Evolutionary conservation across 1,140 invertebrate species (phyloP).

Genomic region (Drosophila hydei): DNA sequence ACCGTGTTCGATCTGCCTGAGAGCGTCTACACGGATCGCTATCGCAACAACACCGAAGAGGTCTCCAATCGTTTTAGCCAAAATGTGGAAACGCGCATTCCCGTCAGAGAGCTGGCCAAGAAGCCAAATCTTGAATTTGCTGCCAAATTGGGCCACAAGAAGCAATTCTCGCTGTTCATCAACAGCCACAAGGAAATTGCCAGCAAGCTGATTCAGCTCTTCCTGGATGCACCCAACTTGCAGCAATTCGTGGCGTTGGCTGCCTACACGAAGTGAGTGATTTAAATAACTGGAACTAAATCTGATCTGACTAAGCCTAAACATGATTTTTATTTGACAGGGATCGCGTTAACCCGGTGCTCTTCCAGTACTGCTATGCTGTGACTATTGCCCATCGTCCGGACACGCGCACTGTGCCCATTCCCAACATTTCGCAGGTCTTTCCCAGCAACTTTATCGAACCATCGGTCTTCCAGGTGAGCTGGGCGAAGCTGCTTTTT

Average conservation of each 20-base stretch:
- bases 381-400: slow-evolving; percentile 84
- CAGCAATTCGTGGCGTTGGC: slow-evolving; percentile 69
- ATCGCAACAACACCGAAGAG: slow-evolving; percentile 68
- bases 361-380: slow-evolving; percentile 83
- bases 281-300: background rate
- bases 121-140: slow-evolving; percentile 72
- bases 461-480: slow-evolving; percentile 83
- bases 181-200: slow-evolving; percentile 85
- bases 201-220: slow-evolving; percentile 85
- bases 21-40: slow-evolving; percentile 78
- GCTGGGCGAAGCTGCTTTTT: no score
- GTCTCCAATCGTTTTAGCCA: slow-evolving; percentile 85
- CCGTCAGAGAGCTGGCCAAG: slow-evolving; percentile 84
- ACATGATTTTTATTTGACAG: slow-evolving; percentile 32
- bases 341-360: slow-evolving; percentile 84
- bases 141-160: slow-evolving; percentile 45
- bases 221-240: slow-evolving; percentile 80
- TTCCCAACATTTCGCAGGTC: slow-evolving; percentile 85
- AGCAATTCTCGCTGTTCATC: slow-evolving; percentile 86
- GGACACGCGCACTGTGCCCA: slow-evolving; percentile 85
- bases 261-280: slow-evolving; percentile 73
- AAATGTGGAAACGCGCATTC: slow-evolving; percentile 83
- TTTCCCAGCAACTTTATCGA: slow-evolving; percentile 86
- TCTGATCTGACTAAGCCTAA: background rate
- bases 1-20: slow-evolving; percentile 87